Evolutionary conservation across 1,140 invertebrate genomes (phyloP).

Genomic region (Phenacoccus solenopsis): DNA sequence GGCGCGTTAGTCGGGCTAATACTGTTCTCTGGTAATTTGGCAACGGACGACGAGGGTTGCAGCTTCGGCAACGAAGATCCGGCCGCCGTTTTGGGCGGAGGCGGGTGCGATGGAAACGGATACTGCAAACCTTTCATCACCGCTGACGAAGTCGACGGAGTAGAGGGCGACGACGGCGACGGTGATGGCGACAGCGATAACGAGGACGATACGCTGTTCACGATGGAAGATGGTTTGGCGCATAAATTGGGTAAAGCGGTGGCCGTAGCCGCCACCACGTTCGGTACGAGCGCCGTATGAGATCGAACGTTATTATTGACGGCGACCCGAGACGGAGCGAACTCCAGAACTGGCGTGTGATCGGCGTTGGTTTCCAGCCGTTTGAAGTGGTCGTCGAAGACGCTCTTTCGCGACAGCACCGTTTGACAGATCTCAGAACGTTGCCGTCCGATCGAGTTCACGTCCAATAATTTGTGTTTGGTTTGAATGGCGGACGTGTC

Average conservation of each 20-base stretch:
- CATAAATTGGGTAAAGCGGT: not conserved
- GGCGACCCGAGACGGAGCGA: slow-evolving; percentile 30
- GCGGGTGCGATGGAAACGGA: slow-evolving; percentile 65
- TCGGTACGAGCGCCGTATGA: slow-evolving; percentile 5
- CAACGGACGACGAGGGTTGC: not conserved
- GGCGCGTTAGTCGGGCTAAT: not conserved
- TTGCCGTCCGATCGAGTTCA: slow-evolving; percentile 63
- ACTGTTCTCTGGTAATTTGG: not conserved
- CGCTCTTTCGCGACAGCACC: slow-evolving; percentile 76
- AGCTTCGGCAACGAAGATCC: slow-evolving; percentile 13
- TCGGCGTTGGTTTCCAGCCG: slow-evolving; percentile 77
- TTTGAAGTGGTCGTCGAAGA: slow-evolving; percentile 92
- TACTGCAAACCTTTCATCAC: slow-evolving; percentile 56
- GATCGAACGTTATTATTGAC: slow-evolving; percentile 23
- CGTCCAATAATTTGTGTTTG: slow-evolving; percentile 52
- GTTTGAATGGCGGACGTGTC: slow-evolving; percentile 42
- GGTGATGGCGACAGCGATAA: slow-evolving; percentile 24
- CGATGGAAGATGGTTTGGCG: not conserved
- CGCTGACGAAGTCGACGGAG: slow-evolving; percentile 31
- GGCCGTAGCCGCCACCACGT: not conserved
- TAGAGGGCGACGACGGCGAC: slow-evolving; percentile 21
- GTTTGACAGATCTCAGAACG: slow-evolving; percentile 90
- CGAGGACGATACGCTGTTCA: slow-evolving; percentile 23
- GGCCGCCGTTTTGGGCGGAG: slow-evolving; percentile 29
- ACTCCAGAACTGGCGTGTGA: slow-evolving; percentile 66